Percentiles rank a stretch among this genome's conserved stretches.
Evolutionary conservation across 2,113 vertebrate species (phyloP).

Genomic region (Phalacrocorax pelagicus): DNA sequence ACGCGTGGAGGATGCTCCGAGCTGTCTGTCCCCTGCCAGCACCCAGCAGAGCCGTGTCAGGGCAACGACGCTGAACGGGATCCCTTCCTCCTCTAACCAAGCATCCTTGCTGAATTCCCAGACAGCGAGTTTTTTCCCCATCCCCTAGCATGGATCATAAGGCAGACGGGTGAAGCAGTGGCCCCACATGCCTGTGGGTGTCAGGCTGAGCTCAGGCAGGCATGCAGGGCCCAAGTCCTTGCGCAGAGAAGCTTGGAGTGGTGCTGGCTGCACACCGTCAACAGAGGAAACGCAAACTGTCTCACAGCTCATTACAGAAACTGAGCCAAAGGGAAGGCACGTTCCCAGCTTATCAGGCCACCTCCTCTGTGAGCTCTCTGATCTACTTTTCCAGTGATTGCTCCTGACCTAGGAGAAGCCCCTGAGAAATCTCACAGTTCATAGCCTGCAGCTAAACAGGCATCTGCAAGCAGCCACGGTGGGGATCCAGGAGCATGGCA

Average conservation of each 20-base stretch:
- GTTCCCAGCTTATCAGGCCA: conserved; percentile 63
- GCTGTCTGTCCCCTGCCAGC: neutral
- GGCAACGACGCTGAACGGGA: accelerated
- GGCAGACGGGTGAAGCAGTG: neutral
- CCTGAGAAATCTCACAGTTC: conserved; percentile 60
- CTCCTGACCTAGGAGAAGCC: conserved; percentile 64
- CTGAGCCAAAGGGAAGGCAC: conserved; percentile 55
- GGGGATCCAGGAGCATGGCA: neutral
- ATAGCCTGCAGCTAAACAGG: conserved; percentile 43
- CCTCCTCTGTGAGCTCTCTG: conserved; percentile 67
- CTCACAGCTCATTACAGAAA: conserved; percentile 59
- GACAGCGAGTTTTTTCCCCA: neutral
- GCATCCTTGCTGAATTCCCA: neutral
- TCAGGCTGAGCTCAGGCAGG: neutral
- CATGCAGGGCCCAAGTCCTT: neutral
- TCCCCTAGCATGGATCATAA: neutral
- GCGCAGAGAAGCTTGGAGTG: neutral
- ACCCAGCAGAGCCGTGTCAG: accelerated
- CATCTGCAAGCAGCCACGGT: neutral
- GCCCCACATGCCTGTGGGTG: neutral
- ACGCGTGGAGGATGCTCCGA: accelerated
- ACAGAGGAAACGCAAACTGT: neutral
- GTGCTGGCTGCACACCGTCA: neutral
- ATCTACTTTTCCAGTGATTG: conserved; percentile 67
- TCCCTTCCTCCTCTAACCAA: neutral